Evolutionary conservation across 2,797 vertebrate species (phyloP).

Genomic region (Ptychadena robeensis): DNA sequence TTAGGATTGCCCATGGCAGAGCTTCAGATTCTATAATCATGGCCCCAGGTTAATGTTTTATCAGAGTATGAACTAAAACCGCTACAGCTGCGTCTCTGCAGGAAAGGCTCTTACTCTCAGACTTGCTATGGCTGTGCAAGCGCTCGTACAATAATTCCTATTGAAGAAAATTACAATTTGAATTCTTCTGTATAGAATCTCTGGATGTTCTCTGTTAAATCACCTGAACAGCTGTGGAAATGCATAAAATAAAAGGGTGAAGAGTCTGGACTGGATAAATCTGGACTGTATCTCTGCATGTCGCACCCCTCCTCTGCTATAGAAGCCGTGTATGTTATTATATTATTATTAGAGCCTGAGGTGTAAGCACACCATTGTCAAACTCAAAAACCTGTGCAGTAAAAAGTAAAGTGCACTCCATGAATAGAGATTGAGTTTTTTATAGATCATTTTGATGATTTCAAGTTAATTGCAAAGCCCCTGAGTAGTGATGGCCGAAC

Average conservation of each 20-base stretch:
- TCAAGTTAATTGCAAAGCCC: too few relatives aligned
- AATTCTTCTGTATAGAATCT: background rate
- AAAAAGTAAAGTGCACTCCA: too few relatives aligned
- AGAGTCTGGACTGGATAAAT: too few relatives aligned
- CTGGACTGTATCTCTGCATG: too few relatives aligned
- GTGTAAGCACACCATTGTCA: too few relatives aligned
- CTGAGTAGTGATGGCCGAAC: too few relatives aligned
- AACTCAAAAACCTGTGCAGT: too few relatives aligned
- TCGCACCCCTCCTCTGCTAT: too few relatives aligned
- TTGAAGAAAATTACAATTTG: background rate
- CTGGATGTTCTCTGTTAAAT: background rate
- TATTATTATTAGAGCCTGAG: too few relatives aligned
- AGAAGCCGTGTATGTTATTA: too few relatives aligned
- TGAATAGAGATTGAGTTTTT: too few relatives aligned
- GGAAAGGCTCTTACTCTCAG: background rate
- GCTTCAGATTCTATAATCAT: constrained; percentile 27
- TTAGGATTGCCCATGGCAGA: constrained; percentile 11
- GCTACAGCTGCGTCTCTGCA: constrained; percentile 17
- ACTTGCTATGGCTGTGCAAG: background rate
- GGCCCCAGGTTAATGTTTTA: constrained; percentile 46
- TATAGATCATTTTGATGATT: too few relatives aligned
- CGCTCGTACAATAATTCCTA: background rate
- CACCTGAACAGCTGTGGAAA: background rate
- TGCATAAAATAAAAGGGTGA: background rate
- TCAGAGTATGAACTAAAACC: constrained; percentile 24